Conservation (phyloP, 2,888 invertebrate genomes). For the Machimus atricapillus region DNA sequence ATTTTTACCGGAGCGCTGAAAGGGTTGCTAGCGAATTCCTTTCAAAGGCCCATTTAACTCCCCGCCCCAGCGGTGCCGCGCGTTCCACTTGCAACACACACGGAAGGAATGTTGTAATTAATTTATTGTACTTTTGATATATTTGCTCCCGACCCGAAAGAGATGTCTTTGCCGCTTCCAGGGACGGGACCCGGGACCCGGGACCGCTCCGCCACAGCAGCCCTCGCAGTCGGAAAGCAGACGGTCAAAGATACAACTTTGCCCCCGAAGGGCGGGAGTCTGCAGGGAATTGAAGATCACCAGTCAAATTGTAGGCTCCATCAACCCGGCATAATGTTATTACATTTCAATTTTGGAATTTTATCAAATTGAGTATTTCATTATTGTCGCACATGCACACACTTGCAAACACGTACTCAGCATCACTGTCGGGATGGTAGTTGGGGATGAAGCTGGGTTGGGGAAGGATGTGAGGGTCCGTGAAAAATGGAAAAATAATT, state of each 20-base stretch:
- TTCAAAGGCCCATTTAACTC: neutral
- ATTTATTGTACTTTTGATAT: constrained; percentile 44
- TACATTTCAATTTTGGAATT: constrained; percentile 48
- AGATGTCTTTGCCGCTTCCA: constrained; percentile 5
- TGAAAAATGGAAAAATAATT: constrained; percentile 19
- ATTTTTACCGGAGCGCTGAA: constrained; percentile 36
- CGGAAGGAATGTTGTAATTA: constrained; percentile 46
- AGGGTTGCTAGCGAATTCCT: constrained; percentile 41
- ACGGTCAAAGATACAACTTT: constrained; percentile 15
- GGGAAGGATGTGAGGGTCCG: neutral
- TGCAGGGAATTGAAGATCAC: constrained; percentile 28
- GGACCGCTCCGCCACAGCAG: neutral
- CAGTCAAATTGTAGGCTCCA: constrained; percentile 42
- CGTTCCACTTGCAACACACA: constrained; percentile 41
- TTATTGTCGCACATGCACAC: constrained; percentile 26
- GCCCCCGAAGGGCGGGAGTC: neutral
- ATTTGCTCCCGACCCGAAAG: neutral
- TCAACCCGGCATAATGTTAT: constrained; percentile 45
- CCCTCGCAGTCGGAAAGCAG: neutral
- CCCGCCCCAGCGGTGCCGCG: neutral
- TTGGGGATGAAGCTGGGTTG: neutral
- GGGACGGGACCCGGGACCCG: neutral
- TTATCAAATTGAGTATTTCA: constrained; percentile 47
- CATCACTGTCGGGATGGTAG: neutral
- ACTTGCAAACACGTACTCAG: neutral